Percentiles rank a stretch among this genome's conserved stretches.
Evolutionary conservation across 2,888 invertebrate genomes (phyloP).

Genomic region (Cryptocephalus primarius): DNA sequence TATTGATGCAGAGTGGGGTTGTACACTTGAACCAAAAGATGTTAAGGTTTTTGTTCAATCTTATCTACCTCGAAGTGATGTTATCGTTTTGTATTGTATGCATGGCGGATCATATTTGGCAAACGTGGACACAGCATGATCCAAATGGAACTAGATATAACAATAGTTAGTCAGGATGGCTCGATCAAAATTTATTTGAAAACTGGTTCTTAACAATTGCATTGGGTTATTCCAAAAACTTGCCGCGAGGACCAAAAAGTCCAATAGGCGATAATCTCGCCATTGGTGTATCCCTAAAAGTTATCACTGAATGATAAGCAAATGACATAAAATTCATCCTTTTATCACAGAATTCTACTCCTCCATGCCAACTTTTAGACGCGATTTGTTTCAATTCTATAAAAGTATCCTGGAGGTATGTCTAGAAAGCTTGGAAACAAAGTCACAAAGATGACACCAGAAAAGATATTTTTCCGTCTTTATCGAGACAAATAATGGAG

Average conservation of each 20-base stretch:
- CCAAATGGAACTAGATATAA: constrained; percentile 2
- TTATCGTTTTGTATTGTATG: constrained; percentile 1
- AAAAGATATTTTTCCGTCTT: no score
- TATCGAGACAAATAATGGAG: no score
- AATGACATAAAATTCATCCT: not conserved
- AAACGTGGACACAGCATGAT: constrained; percentile 1
- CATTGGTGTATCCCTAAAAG: not conserved
- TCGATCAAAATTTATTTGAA: constrained; percentile 1
- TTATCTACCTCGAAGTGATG: constrained; percentile 2
- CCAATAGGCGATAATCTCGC: not conserved
- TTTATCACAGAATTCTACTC: no score
- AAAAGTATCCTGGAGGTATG: no score
- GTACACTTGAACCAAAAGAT: constrained; percentile 1
- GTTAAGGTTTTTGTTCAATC: constrained; percentile 1
- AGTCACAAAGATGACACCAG: no score
- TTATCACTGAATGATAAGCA: not conserved
- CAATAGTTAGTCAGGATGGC: constrained; percentile 1
- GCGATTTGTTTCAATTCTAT: no score
- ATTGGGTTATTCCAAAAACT: not conserved
- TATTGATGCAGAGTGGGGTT: constrained; percentile 1
- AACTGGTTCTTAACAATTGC: constrained; percentile 1
- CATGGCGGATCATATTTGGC: constrained; percentile 3
- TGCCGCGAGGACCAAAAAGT: not conserved
- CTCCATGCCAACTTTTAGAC: no score
- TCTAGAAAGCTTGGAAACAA: no score